Evolutionary conservation across 2,113 vertebrate genomes (phyloP).

Genomic region (Falco punctatus): DNA sequence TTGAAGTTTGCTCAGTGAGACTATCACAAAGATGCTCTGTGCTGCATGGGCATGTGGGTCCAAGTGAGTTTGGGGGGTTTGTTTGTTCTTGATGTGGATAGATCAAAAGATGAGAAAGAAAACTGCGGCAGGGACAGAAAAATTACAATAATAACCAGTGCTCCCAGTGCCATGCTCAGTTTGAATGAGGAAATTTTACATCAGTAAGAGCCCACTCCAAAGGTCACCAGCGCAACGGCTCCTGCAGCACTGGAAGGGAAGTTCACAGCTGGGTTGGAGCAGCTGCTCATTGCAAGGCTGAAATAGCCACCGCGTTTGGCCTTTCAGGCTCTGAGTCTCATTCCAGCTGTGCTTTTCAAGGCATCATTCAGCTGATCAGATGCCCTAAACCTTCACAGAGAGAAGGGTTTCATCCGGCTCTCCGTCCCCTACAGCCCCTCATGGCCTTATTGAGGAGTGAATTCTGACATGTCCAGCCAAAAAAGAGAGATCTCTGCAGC

Average conservation of each 20-base stretch:
- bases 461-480: background rate
- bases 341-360: background rate
- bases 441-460: background rate
- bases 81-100: background rate
- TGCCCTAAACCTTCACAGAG: background rate
- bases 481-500: background rate
- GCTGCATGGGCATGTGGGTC: background rate
- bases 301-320: background rate
- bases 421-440: background rate
- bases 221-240: background rate
- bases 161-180: background rate
- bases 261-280: background rate
- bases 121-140: background rate
- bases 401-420: background rate
- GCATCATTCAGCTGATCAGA: too few species aligned
- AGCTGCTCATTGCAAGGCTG: background rate
- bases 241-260: fast-evolving
- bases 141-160: background rate
- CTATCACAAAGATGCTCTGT: background rate
- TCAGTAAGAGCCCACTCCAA: background rate
- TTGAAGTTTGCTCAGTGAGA: background rate
- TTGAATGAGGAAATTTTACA: background rate
- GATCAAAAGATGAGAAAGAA: background rate
- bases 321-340: background rate
- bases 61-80: background rate